Evolutionary conservation across 2,888 invertebrate genomes (phyloP).

Genomic region (Operophtera brumata): DNA sequence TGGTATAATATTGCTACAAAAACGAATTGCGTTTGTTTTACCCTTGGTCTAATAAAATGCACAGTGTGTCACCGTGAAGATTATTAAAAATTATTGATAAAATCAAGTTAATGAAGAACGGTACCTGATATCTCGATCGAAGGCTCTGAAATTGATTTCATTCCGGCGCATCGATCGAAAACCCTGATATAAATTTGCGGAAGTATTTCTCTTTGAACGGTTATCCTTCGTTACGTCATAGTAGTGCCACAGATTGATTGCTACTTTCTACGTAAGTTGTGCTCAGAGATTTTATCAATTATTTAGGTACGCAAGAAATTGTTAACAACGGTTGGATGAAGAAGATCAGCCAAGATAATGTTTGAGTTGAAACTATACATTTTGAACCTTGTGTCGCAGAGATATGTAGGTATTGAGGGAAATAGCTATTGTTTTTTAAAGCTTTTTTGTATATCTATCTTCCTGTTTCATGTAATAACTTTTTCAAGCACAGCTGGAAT

Average conservation of each 20-base stretch:
- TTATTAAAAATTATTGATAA: conserved; percentile 77
- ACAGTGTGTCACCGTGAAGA: conserved; percentile 48
- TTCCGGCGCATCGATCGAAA: conserved; percentile 65
- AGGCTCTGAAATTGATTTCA: conserved; percentile 74
- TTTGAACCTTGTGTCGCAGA: not conserved
- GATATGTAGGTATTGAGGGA: not conserved
- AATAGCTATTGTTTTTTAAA: not conserved
- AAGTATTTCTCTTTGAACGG: conserved; percentile 54
- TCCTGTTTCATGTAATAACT: too few species aligned
- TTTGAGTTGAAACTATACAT: not conserved
- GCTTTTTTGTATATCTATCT: too few species aligned
- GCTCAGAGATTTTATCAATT: conserved; percentile 16
- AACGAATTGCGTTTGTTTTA: too few species aligned
- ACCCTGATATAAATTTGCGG: conserved; percentile 63
- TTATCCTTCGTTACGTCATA: conserved; percentile 31
- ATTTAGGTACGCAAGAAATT: conserved; percentile 9
- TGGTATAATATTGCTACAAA: too few species aligned
- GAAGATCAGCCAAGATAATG: not conserved
- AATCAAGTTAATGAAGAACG: conserved; percentile 78
- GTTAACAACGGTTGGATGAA: conserved; percentile 7
- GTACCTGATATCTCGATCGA: conserved; percentile 66
- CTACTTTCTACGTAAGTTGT: conserved; percentile 2
- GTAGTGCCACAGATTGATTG: conserved; percentile 2
- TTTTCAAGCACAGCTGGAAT: too few species aligned
- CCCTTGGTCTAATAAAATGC: not conserved